Evolutionary conservation across 2,113 vertebrate genomes (phyloP), one percentile per base, ranked within the genome.

Genomic region (Crotalus tigris): DNA sequence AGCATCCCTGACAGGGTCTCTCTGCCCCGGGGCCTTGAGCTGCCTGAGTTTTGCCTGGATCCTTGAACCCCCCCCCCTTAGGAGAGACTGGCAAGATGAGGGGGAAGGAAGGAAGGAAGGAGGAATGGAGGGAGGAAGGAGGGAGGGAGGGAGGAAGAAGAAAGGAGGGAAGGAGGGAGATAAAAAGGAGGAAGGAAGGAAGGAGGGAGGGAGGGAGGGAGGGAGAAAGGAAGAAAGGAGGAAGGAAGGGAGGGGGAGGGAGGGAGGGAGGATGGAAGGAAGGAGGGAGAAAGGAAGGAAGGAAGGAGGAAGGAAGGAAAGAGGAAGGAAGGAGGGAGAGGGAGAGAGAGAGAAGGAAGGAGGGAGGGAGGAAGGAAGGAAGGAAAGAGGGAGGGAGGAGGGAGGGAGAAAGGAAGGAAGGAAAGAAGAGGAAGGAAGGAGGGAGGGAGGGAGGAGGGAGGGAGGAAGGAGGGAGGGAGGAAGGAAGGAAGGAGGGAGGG

Each of bases 161-260:
- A 2, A 39, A 2, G 39, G 39, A 39, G 39, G 39, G 39, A 39
- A 1, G 33, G 1, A 1, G 39, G 39, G 39, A 39, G 39, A 2
- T 2, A 2, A 39, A 0, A 2, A 2, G 2, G 39, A 2, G 2
- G 2, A 2, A 2, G 2, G 0, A 2, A 2, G 24, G 23, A 21
- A 7, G 24, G 21, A 7, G 24, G 1, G 1, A 33, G 46, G 5
- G 5, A 4, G 46, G 5, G 5, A 4, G 46, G 5, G 4, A 46
- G 4, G 4, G 46, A 4, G 4, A 46, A 4, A 4, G 4, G 0
- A 3, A 0, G 4, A 4, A 4, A 4, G 4, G 46, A 4, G 46
- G 4, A 4, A 4, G 4, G 0, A 4, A 4, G 4, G 3, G 3
- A 0, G 4, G 0, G 4, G 0, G 4, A 0, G 4, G 4, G 4